Evolutionary conservation across 2,113 vertebrate species (phyloP), one percentile per base, ranked within the genome.

Genomic region (Microtus ochrogaster): DNA sequence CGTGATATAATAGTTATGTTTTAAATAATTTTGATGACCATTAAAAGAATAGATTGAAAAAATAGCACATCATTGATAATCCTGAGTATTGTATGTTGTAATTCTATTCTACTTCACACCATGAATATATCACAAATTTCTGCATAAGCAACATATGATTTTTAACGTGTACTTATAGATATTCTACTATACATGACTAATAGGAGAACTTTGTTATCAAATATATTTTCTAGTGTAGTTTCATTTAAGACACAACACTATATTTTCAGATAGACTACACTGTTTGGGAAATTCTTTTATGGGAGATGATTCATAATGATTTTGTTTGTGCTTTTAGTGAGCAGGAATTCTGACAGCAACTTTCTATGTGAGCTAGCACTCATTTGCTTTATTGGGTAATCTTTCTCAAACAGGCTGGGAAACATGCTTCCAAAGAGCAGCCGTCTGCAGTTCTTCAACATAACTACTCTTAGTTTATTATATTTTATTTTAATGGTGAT

Each of bases 251-350:
- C 17, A 72, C n/a, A 22, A 11, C 9, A 13, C 22, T 70, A 36
- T 58, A 58, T 58, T 58, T 58, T 58, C 88, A 92, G 74, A 85
- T 47, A 70, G 84, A 90, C 8, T 55, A 78, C 70, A 87, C 44
- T 94, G 7, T 10, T 88, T 93, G 72, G 33, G 89, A 96, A 95
- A 74, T 39, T 74, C 21, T 96, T 41, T 39, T 30, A n/a, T 73
- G 1, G 5, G 14, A 12, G 10, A 93, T 83, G 6, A 70, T 63
- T 94, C 74, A 3, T 66, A 87, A 65, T 86, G 81, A 41, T 68
- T 47, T 52, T 78, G 55, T 73, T 77, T 2, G 47, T 63, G 11
- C 19, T 90, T 44, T 6, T 68, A 74, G 0, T 89, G 77, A 81
- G 49, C 95, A 94, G 44, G 1, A 94, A 5, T 58, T 89, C 41